Base-by-base conservation (phyloP, 23 tunicate genomes). In the Styela plicata region DNA sequence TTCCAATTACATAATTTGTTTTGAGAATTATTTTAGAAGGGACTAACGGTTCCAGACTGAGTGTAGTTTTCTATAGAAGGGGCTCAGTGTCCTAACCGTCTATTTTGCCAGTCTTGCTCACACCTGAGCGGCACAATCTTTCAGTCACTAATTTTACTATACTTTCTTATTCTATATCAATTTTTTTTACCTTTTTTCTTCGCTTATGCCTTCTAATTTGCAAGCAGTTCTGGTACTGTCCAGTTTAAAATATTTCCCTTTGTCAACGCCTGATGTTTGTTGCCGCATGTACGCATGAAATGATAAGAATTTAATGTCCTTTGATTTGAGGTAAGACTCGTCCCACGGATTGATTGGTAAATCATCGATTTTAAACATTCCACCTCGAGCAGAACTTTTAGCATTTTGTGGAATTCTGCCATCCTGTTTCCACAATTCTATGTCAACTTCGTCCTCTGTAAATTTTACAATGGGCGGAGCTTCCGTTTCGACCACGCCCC, bases 281-380 rank as follows among this genome's bases (percentile, higher is more conserved):
- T 93, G 82, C 18, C 98, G 76, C 98, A 93, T 93, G 73, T 79
- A 88, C 1, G 94, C 94, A 85, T 93, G 98, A 77, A 93, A 93
- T 3, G 98, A 93, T 80, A 88, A 64, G 62, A 93, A 93, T 61
- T 93, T 93, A 30, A 93, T 93, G 61, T 88, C 94, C 64, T 93
- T 93, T 78, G 83, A 85, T 62, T 85, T 69, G 2, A 93, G 64
- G 63, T 93, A 88, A 22, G 70, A 31, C 77, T 88, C 98, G 79
- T 93, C 94, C 98, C 98, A 93, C 20, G 98, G 98, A 37, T 93
- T 91, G 0, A 85, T 22, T 0, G 94, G 71, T 24, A 93, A 79
- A 73, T 93, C 78, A 31, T 88, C 94, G 57, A 88, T 78, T 53
- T 93, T 93, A 70, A 88, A 88, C 87, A 93, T 85, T 33, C 89